Evolutionary conservation across 2,113 vertebrate species (phyloP), one percentile per base, ranked within the genome.

Genomic region (Cercocebus atys): DNA sequence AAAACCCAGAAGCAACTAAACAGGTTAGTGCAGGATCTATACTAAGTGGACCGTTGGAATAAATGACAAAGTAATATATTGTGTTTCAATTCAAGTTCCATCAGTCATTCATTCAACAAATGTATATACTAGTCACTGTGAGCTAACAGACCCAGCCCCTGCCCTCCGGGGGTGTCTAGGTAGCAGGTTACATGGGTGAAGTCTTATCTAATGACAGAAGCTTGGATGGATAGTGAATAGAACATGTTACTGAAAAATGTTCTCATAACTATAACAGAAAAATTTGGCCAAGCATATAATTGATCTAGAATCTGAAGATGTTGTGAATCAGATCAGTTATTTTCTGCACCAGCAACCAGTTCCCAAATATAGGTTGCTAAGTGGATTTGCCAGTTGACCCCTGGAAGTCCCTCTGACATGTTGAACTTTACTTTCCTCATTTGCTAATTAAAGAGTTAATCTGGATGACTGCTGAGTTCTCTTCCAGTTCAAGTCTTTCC

Each of bases 61-160:
- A 32, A 4, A 17, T 13, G 45, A 52, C 17, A 59, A 84, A 35
- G n/a, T 23, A 17, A 14, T 1, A 32, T 7, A 4, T 38, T 22
- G 23, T n/a, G 2, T 52, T 35, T 68, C 80, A 61, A 9, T 6
- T 16, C 61, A 7, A 30, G 57, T 25, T 45, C 52, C 50, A 2
- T 2, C 18, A 18, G 4, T 16, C 43, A 6, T 40, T 70, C 55
- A 50, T 20, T 47, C 52, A 45, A 22, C 43, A 70, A 47, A 45
- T 3, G 13, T 1, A 11, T 1, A 1, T 6, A 23, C 55, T 6
- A 6, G 47, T 32, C 27, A 1, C 81, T 0, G 4, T 18, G 45
- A 59, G 61, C 50, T 30, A 40, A 14, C 25, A 23, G 38, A 40
- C 12, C 23, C 35, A 32, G 17, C 3, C 47, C 35, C 20, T 61